These are phyloP conservation scores for Protonemura montana DNA, from an alignment of 2,888 invertebrate species.

Conservation along the genomic window DNA sequence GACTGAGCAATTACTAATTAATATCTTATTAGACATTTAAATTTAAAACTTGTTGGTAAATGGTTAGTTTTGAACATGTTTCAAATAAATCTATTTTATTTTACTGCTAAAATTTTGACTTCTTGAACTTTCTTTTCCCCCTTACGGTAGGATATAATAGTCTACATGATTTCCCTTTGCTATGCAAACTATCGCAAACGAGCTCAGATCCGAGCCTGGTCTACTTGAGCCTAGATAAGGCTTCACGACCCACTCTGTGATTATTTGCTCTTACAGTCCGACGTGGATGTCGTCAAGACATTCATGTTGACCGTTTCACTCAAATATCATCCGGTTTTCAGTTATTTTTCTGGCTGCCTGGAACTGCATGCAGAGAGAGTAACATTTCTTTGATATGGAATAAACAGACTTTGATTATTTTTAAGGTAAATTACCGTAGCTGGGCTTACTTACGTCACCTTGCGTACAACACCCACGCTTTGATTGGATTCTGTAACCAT, in stretches of 20 bases:
- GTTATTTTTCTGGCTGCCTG: conserved; percentile 37
- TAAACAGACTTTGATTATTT: conserved; percentile 35
- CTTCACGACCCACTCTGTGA: not conserved
- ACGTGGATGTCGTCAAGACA: not conserved
- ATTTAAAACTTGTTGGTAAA: not conserved
- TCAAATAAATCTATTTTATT: not conserved
- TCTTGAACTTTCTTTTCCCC: not conserved
- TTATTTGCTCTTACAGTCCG: not conserved
- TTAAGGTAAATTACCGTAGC: conserved; percentile 37
- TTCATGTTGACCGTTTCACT: not conserved
- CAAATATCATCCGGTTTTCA: conserved; percentile 39
- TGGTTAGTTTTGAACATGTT: not conserved
- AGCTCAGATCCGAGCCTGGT: not conserved
- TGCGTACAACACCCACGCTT: not conserved
- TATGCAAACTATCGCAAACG: not conserved
- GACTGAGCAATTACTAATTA: not conserved
- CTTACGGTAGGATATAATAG: not conserved
- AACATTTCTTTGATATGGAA: conserved; percentile 41
- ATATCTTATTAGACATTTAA: not conserved
- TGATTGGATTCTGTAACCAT: not conserved
- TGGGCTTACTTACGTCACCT: not conserved
- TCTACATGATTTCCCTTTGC: not conserved
- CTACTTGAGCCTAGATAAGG: not conserved
- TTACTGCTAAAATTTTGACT: conserved; percentile 9
- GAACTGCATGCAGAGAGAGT: conserved; percentile 40